phyloP scores from a whole-genome alignment of 2,888 invertebrate species.

The Cephalotes varians region DNA sequence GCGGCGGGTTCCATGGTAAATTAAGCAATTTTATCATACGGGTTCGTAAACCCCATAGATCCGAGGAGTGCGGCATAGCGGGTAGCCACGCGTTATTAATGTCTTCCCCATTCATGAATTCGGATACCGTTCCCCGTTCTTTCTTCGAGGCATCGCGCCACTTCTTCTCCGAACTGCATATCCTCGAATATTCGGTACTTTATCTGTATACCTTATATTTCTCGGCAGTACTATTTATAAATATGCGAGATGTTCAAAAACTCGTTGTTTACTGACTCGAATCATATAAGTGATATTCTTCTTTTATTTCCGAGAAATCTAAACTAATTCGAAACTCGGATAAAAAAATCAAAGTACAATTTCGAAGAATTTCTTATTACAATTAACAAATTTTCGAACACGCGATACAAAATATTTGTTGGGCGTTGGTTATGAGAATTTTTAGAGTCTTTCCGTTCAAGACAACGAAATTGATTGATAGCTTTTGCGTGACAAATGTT shows the following conservation, averaged over 20 bases:
- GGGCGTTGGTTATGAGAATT: not conserved
- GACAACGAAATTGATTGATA: not conserved
- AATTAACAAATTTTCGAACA: not conserved
- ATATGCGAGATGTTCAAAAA: slow-evolving; percentile 16
- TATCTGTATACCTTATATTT: slow-evolving; percentile 73
- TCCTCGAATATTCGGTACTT: slow-evolving; percentile 64
- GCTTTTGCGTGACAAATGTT: not conserved
- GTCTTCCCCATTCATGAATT: slow-evolving; percentile 72
- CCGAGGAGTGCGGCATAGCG: slow-evolving; percentile 66
- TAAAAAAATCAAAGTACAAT: not conserved
- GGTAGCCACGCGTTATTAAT: slow-evolving; percentile 78
- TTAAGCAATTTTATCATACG: slow-evolving; percentile 78
- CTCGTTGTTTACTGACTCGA: not conserved
- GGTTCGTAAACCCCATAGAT: slow-evolving; percentile 68
- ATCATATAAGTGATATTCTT: not conserved
- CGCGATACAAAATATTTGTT: not conserved
- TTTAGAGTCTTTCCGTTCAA: not conserved
- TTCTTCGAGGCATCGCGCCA: slow-evolving; percentile 42
- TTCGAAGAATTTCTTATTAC: not conserved
- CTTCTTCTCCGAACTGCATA: slow-evolving; percentile 54
- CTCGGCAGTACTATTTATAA: slow-evolving; percentile 65
- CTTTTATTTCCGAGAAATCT: not conserved
- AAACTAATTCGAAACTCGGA: not conserved
- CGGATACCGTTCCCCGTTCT: slow-evolving; percentile 60
- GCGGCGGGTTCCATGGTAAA: slow-evolving; percentile 75